These are phyloP conservation scores for Varroa destructor DNA, from an alignment of 1,140 invertebrate genomes.

Conservation along the genomic window DNA sequence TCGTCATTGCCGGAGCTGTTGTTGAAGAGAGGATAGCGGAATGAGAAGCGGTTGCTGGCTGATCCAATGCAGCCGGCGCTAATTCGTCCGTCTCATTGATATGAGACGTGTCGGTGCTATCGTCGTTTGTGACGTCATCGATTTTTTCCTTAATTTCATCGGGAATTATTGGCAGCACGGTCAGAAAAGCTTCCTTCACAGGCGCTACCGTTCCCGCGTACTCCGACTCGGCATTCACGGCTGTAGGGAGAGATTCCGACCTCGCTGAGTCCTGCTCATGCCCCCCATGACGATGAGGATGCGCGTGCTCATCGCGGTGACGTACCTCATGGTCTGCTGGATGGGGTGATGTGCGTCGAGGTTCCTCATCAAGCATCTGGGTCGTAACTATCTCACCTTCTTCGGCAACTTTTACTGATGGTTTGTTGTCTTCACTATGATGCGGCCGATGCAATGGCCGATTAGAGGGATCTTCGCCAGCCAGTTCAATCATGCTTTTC, in stretches of 20 bases:
- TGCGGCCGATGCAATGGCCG: background rate
- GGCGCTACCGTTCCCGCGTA: background rate
- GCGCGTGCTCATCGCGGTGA: background rate
- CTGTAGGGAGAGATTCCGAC: too few species aligned
- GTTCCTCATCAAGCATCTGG: background rate
- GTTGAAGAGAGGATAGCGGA: background rate
- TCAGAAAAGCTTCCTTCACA: slow-evolving; percentile 1
- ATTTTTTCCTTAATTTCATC: slow-evolving; percentile 11
- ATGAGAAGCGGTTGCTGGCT: background rate
- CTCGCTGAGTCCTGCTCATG: too few species aligned
- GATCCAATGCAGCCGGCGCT: too few species aligned
- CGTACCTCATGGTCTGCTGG: background rate
- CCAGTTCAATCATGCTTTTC: background rate
- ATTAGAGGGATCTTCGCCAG: slow-evolving; percentile 7
- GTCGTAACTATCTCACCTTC: slow-evolving; percentile 1
- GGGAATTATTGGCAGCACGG: slow-evolving; percentile 19
- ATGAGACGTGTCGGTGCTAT: background rate
- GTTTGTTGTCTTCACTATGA: background rate
- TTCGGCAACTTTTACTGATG: slow-evolving; percentile 1
- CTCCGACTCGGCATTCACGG: background rate
- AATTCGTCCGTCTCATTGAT: too few species aligned
- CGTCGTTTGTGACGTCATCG: background rate
- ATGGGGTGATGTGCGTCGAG: background rate
- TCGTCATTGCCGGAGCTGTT: background rate
- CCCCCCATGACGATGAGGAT: background rate